Evolutionary conservation across 1,140 invertebrate species (phyloP).

Genomic region (Apis florea): DNA sequence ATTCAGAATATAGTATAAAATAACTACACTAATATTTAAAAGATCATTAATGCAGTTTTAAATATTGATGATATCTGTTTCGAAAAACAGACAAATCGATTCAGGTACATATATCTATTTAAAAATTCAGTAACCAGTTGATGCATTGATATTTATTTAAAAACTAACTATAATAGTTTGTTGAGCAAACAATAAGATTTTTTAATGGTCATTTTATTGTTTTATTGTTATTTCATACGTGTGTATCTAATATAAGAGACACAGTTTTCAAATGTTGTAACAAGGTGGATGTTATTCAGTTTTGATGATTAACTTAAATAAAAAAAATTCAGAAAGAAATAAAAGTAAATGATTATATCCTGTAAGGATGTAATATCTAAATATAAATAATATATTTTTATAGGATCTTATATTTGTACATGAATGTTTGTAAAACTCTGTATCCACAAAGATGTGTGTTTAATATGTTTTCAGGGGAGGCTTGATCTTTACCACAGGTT

Average conservation of each 20-base stretch:
- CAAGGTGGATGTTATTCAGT: constrained; percentile 65
- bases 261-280: constrained; percentile 46
- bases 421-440: constrained; percentile 9
- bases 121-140: background rate
- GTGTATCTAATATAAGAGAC: constrained; percentile 9
- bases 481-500: constrained; percentile 97
- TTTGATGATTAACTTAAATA: constrained; percentile 60
- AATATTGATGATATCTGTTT: constrained; percentile 23
- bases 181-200: background rate
- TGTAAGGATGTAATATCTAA: background rate
- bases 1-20: constrained; percentile 1
- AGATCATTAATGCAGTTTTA: constrained; percentile 4
- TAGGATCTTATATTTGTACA: constrained; percentile 34
- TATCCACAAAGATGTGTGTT: constrained; percentile 44
- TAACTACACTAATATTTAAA: constrained; percentile 32
- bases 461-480: constrained; percentile 83
- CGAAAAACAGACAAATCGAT: constrained; percentile 19
- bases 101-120: constrained; percentile 17
- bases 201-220: background rate
- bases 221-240: constrained; percentile 6
- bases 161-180: background rate
- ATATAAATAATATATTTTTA: constrained; percentile 8
- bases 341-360: background rate
- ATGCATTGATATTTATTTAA: constrained; percentile 2
- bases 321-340: background rate